Evolutionary conservation across 2,888 invertebrate species (phyloP).

Genomic region (Eulithis testata): DNA sequence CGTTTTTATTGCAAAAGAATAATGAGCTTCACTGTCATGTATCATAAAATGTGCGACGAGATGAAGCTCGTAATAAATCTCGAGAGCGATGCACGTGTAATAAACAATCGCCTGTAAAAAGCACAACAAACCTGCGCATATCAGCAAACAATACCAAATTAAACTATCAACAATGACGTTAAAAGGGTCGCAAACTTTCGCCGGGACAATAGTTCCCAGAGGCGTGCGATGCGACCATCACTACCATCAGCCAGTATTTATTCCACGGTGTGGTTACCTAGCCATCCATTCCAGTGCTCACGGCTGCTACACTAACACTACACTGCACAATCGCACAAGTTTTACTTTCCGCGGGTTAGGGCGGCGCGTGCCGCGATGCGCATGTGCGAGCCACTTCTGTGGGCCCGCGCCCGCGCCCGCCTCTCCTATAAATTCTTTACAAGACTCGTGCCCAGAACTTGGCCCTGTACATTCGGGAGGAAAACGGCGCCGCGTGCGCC

Average conservation of each 20-base stretch:
- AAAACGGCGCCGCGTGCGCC: constrained; percentile 49
- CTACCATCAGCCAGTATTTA: constrained; percentile 13
- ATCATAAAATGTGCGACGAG: neutral
- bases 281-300: constrained; percentile 71
- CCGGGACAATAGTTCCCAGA: constrained; percentile 44
- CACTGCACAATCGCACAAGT: constrained; percentile 63
- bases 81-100: constrained; percentile 3
- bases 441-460: constrained; percentile 75
- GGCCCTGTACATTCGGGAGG: constrained; percentile 75
- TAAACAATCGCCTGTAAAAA: constrained; percentile 21
- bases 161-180: constrained; percentile 37
- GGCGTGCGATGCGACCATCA: constrained; percentile 41
- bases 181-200: constrained; percentile 44
- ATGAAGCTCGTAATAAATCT: constrained; percentile 3
- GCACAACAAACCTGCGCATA: constrained; percentile 29
- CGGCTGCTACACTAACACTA: constrained; percentile 56
- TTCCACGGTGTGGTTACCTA: constrained; percentile 55
- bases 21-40: neutral
- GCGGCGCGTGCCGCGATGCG: constrained; percentile 42
- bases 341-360: constrained; percentile 56
- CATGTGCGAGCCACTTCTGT: constrained; percentile 34
- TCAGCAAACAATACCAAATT: constrained; percentile 35
- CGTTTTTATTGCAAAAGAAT: neutral
- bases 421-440: constrained; percentile 81
- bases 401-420: constrained; percentile 44